These are phyloP conservation scores for Rugalucina vietnamica DNA, from an alignment of 2,888 invertebrate genomes.

Conservation along the genomic window DNA sequence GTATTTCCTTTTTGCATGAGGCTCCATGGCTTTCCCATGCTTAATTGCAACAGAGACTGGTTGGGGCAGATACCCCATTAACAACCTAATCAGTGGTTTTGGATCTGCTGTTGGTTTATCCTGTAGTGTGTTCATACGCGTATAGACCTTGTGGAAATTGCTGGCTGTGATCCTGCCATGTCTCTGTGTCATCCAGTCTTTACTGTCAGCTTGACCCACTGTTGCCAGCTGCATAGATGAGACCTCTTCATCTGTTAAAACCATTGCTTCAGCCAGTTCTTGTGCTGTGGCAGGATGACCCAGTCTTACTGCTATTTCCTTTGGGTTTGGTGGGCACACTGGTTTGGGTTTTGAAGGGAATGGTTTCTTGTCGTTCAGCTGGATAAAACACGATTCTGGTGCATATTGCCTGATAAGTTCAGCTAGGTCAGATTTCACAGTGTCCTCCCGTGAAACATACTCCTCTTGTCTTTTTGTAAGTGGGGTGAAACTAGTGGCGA, in stretches of 20 bases:
- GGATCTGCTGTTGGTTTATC: not conserved
- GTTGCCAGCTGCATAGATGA: not conserved
- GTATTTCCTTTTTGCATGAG: conserved; percentile 17
- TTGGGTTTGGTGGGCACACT: conserved; percentile 22
- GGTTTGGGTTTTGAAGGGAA: not conserved
- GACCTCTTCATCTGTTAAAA: not conserved
- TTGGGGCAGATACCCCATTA: conserved; percentile 8
- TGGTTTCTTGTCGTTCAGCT: conserved; percentile 6
- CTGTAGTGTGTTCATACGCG: not conserved
- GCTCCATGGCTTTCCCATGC: conserved; percentile 22
- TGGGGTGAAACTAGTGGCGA: conserved; percentile 15
- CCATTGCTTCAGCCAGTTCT: conserved; percentile 16
- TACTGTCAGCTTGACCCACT: not conserved
- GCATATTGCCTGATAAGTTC: not conserved
- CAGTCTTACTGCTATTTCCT: conserved; percentile 4
- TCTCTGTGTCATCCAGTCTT: conserved; percentile 6
- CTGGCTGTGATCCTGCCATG: conserved; percentile 13
- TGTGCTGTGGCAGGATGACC: conserved; percentile 18
- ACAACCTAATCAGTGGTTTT: not conserved
- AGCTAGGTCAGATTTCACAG: conserved; percentile 3
- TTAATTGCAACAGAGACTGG: not conserved
- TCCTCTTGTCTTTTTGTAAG: not conserved
- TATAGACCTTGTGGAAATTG: not conserved
- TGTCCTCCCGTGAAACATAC: conserved; percentile 5
- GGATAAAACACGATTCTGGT: conserved; percentile 6